A percentile compares a stretch with the other conserved stretches of the same genome.
phyloP scores from a whole-genome alignment of 2,888 invertebrate genomes.

The Scrobipalpa costella region DNA sequence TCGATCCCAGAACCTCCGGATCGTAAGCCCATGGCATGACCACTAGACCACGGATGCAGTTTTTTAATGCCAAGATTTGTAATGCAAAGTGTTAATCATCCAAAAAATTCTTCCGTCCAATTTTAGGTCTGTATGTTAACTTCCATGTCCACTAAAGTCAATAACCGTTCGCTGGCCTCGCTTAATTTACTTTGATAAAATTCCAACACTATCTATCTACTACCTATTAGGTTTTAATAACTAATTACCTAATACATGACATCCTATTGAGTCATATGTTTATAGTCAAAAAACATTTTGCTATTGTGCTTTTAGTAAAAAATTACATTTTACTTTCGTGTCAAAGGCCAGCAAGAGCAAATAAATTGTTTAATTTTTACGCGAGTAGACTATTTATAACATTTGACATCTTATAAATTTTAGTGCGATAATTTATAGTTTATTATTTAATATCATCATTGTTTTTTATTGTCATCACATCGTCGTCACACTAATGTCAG shows the following conservation, averaged over 20 bases:
- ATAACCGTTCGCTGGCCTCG: not conserved
- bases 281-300: too few relatives aligned
- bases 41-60: too few relatives aligned
- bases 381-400: not conserved
- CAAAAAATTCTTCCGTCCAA: not conserved
- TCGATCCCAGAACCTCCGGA: too few relatives aligned
- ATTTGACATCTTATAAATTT: not conserved
- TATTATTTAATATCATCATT: too few relatives aligned
- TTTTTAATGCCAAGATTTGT: too few relatives aligned
- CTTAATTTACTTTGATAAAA: not conserved
- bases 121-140: not conserved
- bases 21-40: too few relatives aligned
- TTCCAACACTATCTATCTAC: not conserved
- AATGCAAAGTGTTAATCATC: not conserved
- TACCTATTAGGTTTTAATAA: not conserved
- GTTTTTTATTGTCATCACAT: too few relatives aligned
- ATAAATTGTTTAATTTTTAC: not conserved
- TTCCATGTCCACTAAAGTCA: constrained; percentile 7
- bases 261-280: not conserved
- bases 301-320: too few relatives aligned
- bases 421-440: too few relatives aligned
- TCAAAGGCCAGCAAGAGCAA: not conserved
- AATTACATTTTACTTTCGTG: not conserved
- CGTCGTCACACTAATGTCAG: too few relatives aligned
- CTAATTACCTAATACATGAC: not conserved